Percentiles rank a stretch among this genome's conserved stretches.
Conservation (phyloP, 2,888 invertebrate genomes). For the Xestia xanthographa region DNA sequence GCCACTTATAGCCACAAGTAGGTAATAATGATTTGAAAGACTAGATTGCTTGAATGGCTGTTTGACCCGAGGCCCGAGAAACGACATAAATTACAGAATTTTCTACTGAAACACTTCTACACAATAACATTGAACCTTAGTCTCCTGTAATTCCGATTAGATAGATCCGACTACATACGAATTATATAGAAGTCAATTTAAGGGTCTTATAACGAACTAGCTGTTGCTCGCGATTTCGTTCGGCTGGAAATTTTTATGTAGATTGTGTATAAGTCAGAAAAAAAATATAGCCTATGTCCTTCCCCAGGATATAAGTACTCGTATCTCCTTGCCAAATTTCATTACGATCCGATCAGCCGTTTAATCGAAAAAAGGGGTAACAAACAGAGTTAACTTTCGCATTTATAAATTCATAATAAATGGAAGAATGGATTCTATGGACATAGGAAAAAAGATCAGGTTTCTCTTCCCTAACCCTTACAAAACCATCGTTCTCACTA, state of each 20-base stretch:
- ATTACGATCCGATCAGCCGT: too few relatives aligned
- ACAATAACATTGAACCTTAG: neutral
- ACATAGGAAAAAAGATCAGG: neutral
- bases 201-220: neutral
- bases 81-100: neutral
- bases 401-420: too few relatives aligned
- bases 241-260: too few relatives aligned
- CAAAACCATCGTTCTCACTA: neutral
- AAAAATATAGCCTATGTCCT: too few relatives aligned
- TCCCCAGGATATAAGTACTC: too few relatives aligned
- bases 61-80: neutral
- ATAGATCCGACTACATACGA: too few relatives aligned
- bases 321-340: too few relatives aligned
- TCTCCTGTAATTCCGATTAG: neutral
- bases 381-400: too few relatives aligned
- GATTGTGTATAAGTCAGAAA: too few relatives aligned
- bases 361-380: too few relatives aligned
- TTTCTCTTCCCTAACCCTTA: neutral
- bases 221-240: neutral
- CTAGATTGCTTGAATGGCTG: slow-evolving; percentile 4
- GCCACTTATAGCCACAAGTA: neutral
- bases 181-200: neutral
- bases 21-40: neutral
- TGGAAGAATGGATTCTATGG: too few relatives aligned
- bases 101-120: neutral